These are phyloP conservation scores for Sceloporus undulatus DNA, from an alignment of 2,113 vertebrate genomes.

Conservation along the genomic window DNA sequence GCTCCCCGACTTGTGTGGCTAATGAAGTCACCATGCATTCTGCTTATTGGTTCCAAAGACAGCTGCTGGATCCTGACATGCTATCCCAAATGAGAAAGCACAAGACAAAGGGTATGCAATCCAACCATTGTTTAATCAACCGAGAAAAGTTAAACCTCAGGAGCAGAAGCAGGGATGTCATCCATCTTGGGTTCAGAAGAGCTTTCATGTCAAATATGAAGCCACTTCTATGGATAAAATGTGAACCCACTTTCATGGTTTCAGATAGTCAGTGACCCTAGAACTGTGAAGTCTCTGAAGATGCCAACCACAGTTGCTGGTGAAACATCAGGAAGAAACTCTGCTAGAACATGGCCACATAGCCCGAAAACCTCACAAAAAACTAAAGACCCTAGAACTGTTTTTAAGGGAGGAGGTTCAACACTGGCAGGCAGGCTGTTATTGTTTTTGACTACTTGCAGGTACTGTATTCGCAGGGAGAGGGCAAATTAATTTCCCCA, in stretches of 20 bases:
- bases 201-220: fast-evolving
- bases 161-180: neutral
- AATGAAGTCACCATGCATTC: constrained; percentile 49
- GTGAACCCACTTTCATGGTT: neutral
- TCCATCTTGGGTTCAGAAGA: neutral
- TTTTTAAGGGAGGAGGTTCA: too few relatives aligned
- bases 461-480: too few relatives aligned
- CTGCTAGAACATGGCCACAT: too few relatives aligned
- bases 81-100: constrained; percentile 51
- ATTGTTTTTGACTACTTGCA: too few relatives aligned
- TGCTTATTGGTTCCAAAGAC: constrained; percentile 49
- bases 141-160: neutral
- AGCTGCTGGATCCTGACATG: constrained; percentile 46
- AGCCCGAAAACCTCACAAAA: too few relatives aligned
- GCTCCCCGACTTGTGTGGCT: constrained; percentile 12
- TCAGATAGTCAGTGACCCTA: neutral
- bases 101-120: constrained; percentile 31
- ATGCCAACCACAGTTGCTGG: too few relatives aligned
- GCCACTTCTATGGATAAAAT: neutral
- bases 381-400: too few relatives aligned
- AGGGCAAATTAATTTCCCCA: too few relatives aligned
- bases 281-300: too few relatives aligned
- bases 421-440: too few relatives aligned
- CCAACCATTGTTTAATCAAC: constrained; percentile 20
- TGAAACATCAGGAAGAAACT: too few relatives aligned